Base-by-base conservation (phyloP, 2,113 vertebrate genomes). In the Hydropotes inermis region DNA sequence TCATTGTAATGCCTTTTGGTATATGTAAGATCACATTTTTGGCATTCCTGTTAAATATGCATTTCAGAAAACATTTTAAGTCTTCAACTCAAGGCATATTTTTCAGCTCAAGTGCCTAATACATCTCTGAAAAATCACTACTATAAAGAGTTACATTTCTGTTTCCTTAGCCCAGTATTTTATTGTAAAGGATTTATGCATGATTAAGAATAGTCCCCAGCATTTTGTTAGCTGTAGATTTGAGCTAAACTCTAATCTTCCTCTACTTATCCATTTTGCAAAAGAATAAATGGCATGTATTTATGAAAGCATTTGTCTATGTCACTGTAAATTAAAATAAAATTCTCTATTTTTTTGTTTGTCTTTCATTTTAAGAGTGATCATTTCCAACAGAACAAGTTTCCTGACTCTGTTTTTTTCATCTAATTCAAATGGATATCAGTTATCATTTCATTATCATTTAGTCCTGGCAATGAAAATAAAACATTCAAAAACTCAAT, bases 11-110 rank as follows among this genome's bases (percentile, higher is more conserved):
- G 43, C 64, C 45, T 54, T 89, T 93, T 91, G 27, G 25, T 30
- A 28, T 83, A 6, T 81, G 19, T 88, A 95, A 58, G 10, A 81
- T 58, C 15, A 30, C 54, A 95, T 78, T 94, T 97, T 97, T 88
- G 25, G 33, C 36, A 87, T 64, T n/a, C 16, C 39, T 78, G 47
- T 86, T 92, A 92, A 95, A 85, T 89, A 86, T 19, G 3, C 95
- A 91, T 91, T 97, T 88, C 50, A 95, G 60, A 76, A 94, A 95
- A 81, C 57, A 86, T 52, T 86, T 94, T 83, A 76, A n/a, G 43
- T 64, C 95, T 91, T 96, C 25, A 95, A 64, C 4, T 10, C 33
- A 92, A 97, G 50, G 50, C 7, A 82, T 83, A 81, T 54, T 94
- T 94, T 96, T 91, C n/a, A 96, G 27, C 3, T 94, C 14, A 74